Evolutionary conservation across 2,888 invertebrate genomes (phyloP).

Genomic region (Acleris holmiana): DNA sequence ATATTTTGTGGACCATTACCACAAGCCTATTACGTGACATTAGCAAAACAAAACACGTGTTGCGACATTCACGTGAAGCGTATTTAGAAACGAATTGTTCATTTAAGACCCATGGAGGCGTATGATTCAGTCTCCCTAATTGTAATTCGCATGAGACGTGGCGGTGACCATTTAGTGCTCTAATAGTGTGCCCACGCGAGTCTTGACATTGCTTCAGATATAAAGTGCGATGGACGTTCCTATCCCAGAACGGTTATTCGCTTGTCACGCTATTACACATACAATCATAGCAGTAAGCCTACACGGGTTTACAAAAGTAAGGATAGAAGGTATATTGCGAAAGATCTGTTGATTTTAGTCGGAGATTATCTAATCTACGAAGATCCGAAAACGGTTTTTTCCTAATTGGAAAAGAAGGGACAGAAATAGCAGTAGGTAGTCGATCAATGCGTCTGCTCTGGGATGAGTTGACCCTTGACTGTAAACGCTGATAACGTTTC

Average conservation of each 20-base stretch:
- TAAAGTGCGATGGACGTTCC: conserved; percentile 28
- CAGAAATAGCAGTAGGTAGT: no score
- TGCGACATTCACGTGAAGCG: conserved; percentile 39
- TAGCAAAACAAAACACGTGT: conserved; percentile 50
- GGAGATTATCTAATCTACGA: no score
- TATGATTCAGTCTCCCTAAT: conserved; percentile 59
- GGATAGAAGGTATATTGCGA: no score
- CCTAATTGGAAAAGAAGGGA: no score
- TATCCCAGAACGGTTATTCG: conserved; percentile 21
- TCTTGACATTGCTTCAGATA: conserved; percentile 53
- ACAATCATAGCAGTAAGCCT: neutral
- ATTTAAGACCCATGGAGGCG: conserved; percentile 57
- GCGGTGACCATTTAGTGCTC: conserved; percentile 50
- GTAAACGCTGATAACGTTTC: no score
- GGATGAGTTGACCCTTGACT: no score
- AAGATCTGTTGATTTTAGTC: no score
- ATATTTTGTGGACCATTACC: neutral
- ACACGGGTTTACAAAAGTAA: no score
- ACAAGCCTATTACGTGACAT: conserved; percentile 21
- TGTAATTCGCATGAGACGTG: conserved; percentile 58
- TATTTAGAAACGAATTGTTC: conserved; percentile 38
- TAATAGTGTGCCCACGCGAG: conserved; percentile 62
- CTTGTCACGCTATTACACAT: conserved; percentile 26
- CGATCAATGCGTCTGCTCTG: no score
- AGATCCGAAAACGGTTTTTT: no score